These are phyloP conservation scores for Drosophila nigromelanica DNA, from an alignment of 1,140 invertebrate species.

Conservation along the genomic window DNA sequence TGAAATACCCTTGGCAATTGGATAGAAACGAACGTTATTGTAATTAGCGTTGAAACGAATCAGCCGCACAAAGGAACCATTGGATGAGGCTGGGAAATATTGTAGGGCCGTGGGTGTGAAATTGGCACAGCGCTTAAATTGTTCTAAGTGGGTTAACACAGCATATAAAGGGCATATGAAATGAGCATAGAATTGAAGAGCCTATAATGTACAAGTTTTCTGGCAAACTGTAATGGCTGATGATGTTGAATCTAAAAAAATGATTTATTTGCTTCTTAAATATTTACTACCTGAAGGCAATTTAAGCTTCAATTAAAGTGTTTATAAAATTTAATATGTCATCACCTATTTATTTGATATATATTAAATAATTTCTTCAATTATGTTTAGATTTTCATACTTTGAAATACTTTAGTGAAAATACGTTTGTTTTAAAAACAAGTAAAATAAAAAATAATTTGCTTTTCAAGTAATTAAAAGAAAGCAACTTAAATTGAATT, in stretches of 20 bases:
- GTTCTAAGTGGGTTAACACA: constrained; percentile 69
- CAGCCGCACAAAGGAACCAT: constrained; percentile 54
- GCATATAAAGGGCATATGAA: constrained; percentile 60
- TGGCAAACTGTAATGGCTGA: not conserved
- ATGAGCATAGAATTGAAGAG: constrained; percentile 18
- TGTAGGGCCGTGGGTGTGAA: constrained; percentile 39
- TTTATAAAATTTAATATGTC: no score
- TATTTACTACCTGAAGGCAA: not conserved
- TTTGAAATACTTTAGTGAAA: no score
- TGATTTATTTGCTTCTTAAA: not conserved
- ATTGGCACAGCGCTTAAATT: constrained; percentile 54
- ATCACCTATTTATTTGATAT: no score
- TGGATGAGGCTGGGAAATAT: not conserved
- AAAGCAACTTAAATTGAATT: no score
- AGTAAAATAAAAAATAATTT: no score
- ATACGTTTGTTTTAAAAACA: no score
- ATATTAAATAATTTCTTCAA: no score
- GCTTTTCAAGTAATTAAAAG: no score
- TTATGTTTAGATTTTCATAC: no score
- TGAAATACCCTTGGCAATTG: constrained; percentile 3
- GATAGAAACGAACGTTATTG: constrained; percentile 50
- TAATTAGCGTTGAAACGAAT: constrained; percentile 66
- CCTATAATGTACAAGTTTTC: not conserved
- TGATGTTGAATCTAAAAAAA: not conserved
- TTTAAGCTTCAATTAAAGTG: no score